Base-by-base conservation (phyloP, 2,797 vertebrate genomes). In the Hoplostethus atlanticus region DNA sequence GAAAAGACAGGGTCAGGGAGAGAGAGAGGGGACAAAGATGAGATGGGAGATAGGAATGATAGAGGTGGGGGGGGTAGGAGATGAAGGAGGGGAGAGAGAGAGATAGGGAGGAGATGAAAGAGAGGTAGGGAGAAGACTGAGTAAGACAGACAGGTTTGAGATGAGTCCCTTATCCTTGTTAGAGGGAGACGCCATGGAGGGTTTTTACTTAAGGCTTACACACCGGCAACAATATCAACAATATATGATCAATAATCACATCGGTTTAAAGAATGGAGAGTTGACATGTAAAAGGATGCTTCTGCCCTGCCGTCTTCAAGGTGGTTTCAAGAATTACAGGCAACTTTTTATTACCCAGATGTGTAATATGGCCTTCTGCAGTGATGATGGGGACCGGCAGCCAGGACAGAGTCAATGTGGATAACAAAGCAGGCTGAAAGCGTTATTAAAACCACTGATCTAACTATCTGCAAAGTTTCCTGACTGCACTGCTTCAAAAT, bases 31-130 rank as follows among this genome's bases (percentile, higher is more conserved):
- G 30, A 54, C 1, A 34, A 47, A 21, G 67, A 28, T 21, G 48
- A 76, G 64, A 73, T 61, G 72, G 79, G 68, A 79, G 82, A 89
- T 80, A 87, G 80, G 86, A 87, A 85, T 84, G 74, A 86, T 74
- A 21, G 79, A 82, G 77, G 58, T 72, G 66, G 68, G 11, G 21
- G 21, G 21, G 21, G 21, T 21, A 21, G 8, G 21, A 1, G 21
- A 21, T 21, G 21, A 21, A 6, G 38, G 7, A 4, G n/a, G 31
- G 12, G 25, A 48, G 55, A 25, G 28, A 25, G 28, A 21, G 67
- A 28, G n/a, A 50, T 53, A 17, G n/a, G 54, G 21, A 42, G 30
- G n/a, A 58, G 51, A 30, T 11, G n/a, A 36, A 16, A 40, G 10
- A 9, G 34, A 38, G 8, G 53, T 21, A 31, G 6, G 54, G 34